Base-by-base conservation (phyloP, 2,113 vertebrate species). In the Theristicus caerulescens region DNA sequence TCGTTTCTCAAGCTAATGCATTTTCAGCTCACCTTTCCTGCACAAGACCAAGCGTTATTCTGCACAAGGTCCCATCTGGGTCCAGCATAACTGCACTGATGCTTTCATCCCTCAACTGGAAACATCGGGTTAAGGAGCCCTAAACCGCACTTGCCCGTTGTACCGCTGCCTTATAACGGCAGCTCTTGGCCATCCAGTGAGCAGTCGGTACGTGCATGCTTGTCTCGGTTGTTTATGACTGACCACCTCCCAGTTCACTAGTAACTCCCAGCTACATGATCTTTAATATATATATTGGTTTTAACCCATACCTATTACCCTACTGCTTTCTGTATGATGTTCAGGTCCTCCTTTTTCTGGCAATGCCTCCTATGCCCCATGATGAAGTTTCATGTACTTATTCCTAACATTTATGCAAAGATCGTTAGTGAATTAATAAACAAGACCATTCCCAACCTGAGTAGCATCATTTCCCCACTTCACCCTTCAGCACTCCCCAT, bases 51-150 rank as follows among this genome's bases (percentile, higher is more conserved):
- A 71, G 17, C 31, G n/a, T 42, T 47, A 40, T 3, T 44, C 58
- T 38, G 36, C 38, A 44, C 0, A 1, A 54, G 46, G 52, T 59
- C 58, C 32, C 51, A 46, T 14, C 44, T 29, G 62, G 40, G 42
- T n/a, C 36, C 34, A 44, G 55, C 24, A 42, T 5, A 40, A 52
- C 8, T 2, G 4, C 77, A 47, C 8, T 16, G 26, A 34, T 26
- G 16, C 11, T 69, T 86, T 44, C 27, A 59, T 14, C 62, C 67
- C 62, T 16, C 59, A 32, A 2, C 2, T 24, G 26, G 55, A 90
- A 78, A 31, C 1, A 0, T 3, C 0, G 8, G 6, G 31, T 44
- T 54, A 44, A n/a, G 2, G 10, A 82, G 55, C 26, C 17, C 61
- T 42, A 21, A 47, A 19, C 26, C 7, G 10, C 24, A n/a, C 47